Conservation (phyloP, 2,113 vertebrate species). For the Eleginops maclovinus region DNA sequence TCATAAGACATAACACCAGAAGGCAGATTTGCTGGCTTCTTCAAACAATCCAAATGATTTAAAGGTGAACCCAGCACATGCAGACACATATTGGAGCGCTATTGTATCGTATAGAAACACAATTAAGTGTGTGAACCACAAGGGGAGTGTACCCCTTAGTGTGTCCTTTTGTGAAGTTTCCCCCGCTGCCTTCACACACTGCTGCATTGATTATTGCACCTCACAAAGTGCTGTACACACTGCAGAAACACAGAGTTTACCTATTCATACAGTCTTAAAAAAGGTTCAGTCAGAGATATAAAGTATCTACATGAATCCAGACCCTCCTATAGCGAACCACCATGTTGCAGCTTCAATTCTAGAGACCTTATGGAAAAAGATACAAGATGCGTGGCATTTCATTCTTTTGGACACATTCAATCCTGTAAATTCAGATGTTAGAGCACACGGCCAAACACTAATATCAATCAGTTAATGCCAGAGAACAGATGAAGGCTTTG, state of each 20-base stretch:
- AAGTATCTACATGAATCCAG: background rate
- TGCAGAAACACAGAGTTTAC: background rate
- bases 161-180: background rate
- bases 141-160: background rate
- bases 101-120: background rate
- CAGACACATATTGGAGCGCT: background rate
- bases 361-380: constrained; percentile 18
- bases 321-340: background rate
- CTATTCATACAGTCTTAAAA: background rate
- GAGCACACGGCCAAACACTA: constrained; percentile 13
- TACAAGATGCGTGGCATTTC: background rate
- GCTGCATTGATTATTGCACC: background rate
- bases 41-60: no score
- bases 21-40: no score
- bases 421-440: constrained; percentile 15
- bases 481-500: constrained; percentile 25
- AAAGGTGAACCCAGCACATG: no score
- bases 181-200: no score
- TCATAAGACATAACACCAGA: no score
- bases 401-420: constrained; percentile 3
- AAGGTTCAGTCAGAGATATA: background rate
- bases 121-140: background rate
- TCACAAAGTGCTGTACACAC: background rate
- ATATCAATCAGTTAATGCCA: background rate
- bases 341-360: background rate